phyloP scores from a whole-genome alignment of 2,888 invertebrate species.

The Electrophaes corylata region DNA sequence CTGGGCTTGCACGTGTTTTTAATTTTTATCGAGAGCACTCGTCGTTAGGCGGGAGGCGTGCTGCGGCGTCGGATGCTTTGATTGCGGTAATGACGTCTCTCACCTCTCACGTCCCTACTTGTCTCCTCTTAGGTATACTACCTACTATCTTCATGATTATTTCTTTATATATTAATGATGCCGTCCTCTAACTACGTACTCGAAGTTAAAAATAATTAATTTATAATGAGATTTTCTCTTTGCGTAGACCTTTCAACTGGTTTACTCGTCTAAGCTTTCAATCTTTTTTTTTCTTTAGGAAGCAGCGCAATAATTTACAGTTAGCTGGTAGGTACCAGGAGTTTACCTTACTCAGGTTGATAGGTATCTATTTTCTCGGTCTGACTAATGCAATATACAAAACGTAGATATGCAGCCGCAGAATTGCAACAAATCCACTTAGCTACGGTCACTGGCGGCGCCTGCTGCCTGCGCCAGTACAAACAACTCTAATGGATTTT shows the following conservation, averaged over 20 bases:
- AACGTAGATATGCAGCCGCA: slow-evolving; percentile 48
- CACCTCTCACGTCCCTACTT: slow-evolving; percentile 69
- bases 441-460: slow-evolving; percentile 77
- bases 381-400: slow-evolving; percentile 23
- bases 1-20: slow-evolving; percentile 83
- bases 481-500: slow-evolving; percentile 81
- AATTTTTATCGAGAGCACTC: slow-evolving; percentile 84
- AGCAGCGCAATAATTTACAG: neutral
- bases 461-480: slow-evolving; percentile 64
- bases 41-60: slow-evolving; percentile 66
- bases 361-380: slow-evolving; percentile 11
- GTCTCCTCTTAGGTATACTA: slow-evolving; percentile 60
- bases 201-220: slow-evolving; percentile 32
- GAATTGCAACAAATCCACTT: slow-evolving; percentile 78
- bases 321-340: neutral
- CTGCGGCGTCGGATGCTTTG: slow-evolving; percentile 76
- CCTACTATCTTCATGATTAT: slow-evolving; percentile 75
- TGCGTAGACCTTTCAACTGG: neutral
- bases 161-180: slow-evolving; percentile 71
- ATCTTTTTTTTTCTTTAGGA: neutral
- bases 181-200: slow-evolving; percentile 57
- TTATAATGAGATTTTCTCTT: slow-evolving; percentile 3
- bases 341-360: neutral
- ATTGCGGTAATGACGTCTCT: slow-evolving; percentile 83
- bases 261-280: no score